These are phyloP conservation scores for Ciconia maguari DNA, from an alignment of 2,113 vertebrate species.

Conservation along the genomic window DNA sequence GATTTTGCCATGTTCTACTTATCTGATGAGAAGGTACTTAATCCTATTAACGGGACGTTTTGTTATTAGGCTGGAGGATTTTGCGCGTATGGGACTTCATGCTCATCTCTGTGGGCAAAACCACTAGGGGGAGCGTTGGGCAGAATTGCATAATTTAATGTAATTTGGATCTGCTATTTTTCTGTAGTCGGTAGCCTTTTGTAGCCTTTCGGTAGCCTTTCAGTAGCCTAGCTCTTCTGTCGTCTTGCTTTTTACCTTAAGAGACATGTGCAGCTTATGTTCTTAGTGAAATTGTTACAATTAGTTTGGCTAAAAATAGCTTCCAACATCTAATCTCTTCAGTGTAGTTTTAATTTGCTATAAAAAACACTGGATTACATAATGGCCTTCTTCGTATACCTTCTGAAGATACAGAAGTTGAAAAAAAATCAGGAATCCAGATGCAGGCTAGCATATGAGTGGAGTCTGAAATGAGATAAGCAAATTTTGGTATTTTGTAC, in stretches of 20 bases:
- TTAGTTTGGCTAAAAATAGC: constrained; percentile 37
- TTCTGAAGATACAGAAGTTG: neutral
- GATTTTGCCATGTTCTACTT: constrained; percentile 70
- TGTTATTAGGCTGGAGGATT: constrained; percentile 53
- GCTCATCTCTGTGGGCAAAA: neutral
- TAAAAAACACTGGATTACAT: neutral
- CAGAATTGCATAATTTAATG: neutral
- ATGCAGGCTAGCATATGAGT: neutral
- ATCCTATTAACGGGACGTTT: constrained; percentile 74
- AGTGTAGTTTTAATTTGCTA: neutral
- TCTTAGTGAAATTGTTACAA: neutral
- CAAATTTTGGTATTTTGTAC: neutral
- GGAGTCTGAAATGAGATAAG: neutral
- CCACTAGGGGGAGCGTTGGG: constrained; percentile 70
- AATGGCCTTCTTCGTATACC: neutral
- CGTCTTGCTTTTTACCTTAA: neutral
- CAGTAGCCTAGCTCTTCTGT: neutral
- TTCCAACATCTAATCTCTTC: constrained; percentile 32
- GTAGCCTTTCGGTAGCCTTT: neutral
- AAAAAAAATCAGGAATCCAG: neutral
- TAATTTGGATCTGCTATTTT: neutral
- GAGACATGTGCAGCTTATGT: neutral
- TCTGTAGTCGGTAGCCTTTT: neutral
- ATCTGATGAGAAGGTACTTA: constrained; percentile 77
- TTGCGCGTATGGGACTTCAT: neutral